Conservation (phyloP, 2,113 vertebrate genomes). For the Nothobranchius kuhntae region DNA sequence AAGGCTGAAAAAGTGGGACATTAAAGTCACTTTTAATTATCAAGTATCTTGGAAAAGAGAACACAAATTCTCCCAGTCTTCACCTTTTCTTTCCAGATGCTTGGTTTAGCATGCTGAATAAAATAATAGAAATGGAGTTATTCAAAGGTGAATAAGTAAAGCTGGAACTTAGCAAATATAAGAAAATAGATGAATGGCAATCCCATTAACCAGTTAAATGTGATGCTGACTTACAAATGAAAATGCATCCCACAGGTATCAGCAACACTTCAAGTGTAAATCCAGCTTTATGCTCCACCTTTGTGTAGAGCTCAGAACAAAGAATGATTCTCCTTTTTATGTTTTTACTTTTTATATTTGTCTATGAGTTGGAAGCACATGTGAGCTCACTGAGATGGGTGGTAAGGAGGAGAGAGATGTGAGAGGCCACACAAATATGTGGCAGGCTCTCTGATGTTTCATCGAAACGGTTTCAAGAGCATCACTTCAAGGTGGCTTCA, state of each 20-base stretch:
- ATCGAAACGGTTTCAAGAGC: not conserved
- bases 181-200: too few relatives aligned
- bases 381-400: not conserved
- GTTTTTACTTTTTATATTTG: slow-evolving; percentile 1
- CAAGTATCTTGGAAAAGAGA: not conserved
- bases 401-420: not conserved
- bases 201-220: not conserved
- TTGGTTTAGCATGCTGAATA: not conserved
- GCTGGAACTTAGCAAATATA: not conserved
- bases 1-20: too few relatives aligned
- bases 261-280: slow-evolving; percentile 2
- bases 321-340: slow-evolving; percentile 6
- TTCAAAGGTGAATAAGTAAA: not conserved
- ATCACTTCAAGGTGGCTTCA: slow-evolving; percentile 19
- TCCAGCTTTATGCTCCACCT: slow-evolving; percentile 2
- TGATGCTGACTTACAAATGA: not conserved
- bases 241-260: not conserved
- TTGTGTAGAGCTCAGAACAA: slow-evolving; percentile 22
- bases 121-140: not conserved
- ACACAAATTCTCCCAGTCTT: not conserved
- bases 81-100: not conserved
- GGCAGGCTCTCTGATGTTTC: slow-evolving; percentile 21
- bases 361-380: slow-evolving; percentile 4
- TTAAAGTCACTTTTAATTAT: not conserved
- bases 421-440: slow-evolving; percentile 14